A percentile compares a stretch with the other conserved stretches of the same genome.
Conservation (phyloP, 2,113 vertebrate genomes). For the Pituophis catenifer region DNA sequence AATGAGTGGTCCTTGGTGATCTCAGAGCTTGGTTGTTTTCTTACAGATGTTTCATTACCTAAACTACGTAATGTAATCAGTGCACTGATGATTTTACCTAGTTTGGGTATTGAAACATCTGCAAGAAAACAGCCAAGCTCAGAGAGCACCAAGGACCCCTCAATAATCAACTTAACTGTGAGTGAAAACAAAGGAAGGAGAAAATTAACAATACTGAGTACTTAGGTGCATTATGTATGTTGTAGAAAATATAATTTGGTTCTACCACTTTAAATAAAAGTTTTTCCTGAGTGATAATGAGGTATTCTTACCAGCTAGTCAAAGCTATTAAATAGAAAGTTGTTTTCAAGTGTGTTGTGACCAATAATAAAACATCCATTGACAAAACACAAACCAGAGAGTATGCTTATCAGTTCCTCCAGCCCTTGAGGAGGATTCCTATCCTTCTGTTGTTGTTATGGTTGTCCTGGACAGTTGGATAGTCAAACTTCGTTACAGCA, state of each 20-base stretch:
- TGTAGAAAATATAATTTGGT: neutral
- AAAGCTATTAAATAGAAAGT: neutral
- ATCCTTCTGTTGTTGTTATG: neutral
- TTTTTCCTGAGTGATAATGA: neutral
- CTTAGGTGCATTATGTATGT: neutral
- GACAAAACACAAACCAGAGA: neutral
- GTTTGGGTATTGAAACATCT: neutral
- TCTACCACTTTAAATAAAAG: neutral
- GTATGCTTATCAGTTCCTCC: neutral
- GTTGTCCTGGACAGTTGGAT: neutral
- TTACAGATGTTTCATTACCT: neutral
- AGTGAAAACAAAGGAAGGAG: neutral
- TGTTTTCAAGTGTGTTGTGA: neutral
- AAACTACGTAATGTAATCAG: neutral
- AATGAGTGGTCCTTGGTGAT: neutral
- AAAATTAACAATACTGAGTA: neutral
- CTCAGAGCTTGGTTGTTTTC: neutral
- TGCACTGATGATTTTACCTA: neutral
- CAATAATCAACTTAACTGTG: neutral
- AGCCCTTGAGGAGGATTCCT: neutral
- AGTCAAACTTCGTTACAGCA: neutral
- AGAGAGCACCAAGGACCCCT: neutral
- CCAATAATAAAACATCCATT: neutral
- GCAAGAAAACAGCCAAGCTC: neutral
- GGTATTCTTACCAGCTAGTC: neutral